phyloP scores from a whole-genome alignment of 2,113 vertebrate species.

The Brachyistius frenatus region DNA sequence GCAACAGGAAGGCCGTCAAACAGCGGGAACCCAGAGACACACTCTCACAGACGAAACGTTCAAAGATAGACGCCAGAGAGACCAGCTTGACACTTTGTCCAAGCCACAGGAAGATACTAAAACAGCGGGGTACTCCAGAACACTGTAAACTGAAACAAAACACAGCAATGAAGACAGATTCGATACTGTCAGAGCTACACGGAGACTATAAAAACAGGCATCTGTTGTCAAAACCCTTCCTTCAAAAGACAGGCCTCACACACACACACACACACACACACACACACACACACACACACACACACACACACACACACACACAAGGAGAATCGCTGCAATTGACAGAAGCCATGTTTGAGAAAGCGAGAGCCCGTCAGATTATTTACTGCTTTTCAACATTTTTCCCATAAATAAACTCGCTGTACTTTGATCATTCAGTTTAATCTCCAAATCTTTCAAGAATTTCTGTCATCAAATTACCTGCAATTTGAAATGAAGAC shows the following conservation, averaged over 20 bases:
- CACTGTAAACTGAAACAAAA: constrained; percentile 47
- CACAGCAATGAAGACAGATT: not conserved
- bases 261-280: not conserved
- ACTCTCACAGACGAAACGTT: constrained; percentile 19
- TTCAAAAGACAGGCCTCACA: not conserved
- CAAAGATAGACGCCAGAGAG: constrained; percentile 26
- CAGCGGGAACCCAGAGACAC: constrained; percentile 44
- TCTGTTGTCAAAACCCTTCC: constrained; percentile 28
- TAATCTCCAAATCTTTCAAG: no score
- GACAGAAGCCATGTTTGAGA: not conserved
- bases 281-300: constrained; percentile 17
- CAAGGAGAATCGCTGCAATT: not conserved
- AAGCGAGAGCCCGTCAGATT: not conserved
- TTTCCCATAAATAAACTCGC: no score
- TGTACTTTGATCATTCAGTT: no score
- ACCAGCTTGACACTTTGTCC: constrained; percentile 34
- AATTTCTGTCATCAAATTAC: no score
- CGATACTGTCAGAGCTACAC: constrained; percentile 17
- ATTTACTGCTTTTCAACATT: no score
- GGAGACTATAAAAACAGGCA: constrained; percentile 55
- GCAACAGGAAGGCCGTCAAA: constrained; percentile 49
- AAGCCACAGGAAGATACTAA: constrained; percentile 61
- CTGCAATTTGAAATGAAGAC: no score
- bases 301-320: not conserved
- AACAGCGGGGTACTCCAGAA: constrained; percentile 66